Evolutionary conservation across 2,113 vertebrate species (phyloP), one percentile per base, ranked within the genome.

Genomic region (Xenotilapia longispinis): DNA sequence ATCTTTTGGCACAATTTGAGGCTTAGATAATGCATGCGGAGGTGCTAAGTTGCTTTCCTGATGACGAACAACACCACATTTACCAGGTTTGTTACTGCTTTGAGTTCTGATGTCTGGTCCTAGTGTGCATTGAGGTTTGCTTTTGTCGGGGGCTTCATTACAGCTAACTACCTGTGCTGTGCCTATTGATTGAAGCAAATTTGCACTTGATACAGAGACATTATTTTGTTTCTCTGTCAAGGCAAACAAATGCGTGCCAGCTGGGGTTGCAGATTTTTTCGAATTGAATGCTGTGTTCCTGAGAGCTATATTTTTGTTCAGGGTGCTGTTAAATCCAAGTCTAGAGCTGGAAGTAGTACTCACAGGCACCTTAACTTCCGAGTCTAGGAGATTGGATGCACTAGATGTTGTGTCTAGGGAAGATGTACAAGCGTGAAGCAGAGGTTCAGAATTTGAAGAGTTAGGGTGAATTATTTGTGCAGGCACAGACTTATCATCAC

Each of bases 111-210:
- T 54, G 80, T 84, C 53, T 80, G 23, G 12, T 60, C 21, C 73
- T 47, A 28, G 85, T 23, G 33, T 63, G 38, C 6, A 57, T 73
- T 36, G 23, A 10, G 63, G 15, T 53, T 79, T 68, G 75, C 33
- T 65, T 57, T 26, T 60, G 33, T 28, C 14, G 1, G 28, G 11
- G 1, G 33, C 31, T 28, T 63, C 78, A 12, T 79, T 82, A 73
- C 9, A 21, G 31, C 31, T 23, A 31, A 84, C 54, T 10, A 38
- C 83, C 65, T 87, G 79, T 17, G 57, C 70, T 78, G 53, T 28
- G 14, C 87, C 65, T 54, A 45, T 51, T 53, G 89, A 85, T 60
- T 87, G 87, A 88, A 90, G 91, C 5, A 73, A 88, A 57, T 58
- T 58, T 31, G 63, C 17, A 80, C 57, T 82, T 80, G 88, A 86